Percentiles rank a stretch among this genome's conserved stretches.
These are phyloP conservation scores for Phengaris arion DNA, from an alignment of 2,888 invertebrate genomes.

Conservation along the genomic window DNA sequence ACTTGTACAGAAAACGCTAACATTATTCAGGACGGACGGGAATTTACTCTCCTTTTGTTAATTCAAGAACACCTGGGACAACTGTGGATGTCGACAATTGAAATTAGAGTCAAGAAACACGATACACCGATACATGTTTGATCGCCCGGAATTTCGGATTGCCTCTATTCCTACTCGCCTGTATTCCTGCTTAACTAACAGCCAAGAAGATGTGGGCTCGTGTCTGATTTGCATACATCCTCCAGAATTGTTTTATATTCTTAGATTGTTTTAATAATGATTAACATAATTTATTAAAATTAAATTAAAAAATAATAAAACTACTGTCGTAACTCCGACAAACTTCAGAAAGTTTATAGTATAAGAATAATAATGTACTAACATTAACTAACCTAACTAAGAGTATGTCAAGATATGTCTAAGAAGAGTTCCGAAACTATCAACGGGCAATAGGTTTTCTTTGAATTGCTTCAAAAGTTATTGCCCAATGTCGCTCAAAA, in stretches of 20 bases:
- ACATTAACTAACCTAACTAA: too few species aligned
- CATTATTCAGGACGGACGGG: neutral
- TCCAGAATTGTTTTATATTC: neutral
- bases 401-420: too few species aligned
- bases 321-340: too few species aligned
- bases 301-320: neutral
- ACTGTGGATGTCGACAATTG: constrained; percentile 15
- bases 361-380: neutral
- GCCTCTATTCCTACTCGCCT: neutral
- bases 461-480: too few species aligned
- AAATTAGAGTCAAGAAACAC: constrained; percentile 23
- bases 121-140: constrained; percentile 10
- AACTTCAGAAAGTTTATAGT: too few species aligned
- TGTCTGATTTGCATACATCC: neutral
- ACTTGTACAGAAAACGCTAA: neutral
- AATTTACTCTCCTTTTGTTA: constrained; percentile 2
- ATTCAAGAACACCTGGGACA: constrained; percentile 6
- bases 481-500: too few species aligned
- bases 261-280: too few species aligned
- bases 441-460: too few species aligned
- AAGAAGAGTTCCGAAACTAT: too few species aligned
- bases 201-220: neutral
- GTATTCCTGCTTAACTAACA: constrained; percentile 23
- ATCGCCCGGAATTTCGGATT: constrained; percentile 10
- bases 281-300: neutral